Conservation (phyloP, 1,140 invertebrate genomes). For the Penaeus vannamei region DNA sequence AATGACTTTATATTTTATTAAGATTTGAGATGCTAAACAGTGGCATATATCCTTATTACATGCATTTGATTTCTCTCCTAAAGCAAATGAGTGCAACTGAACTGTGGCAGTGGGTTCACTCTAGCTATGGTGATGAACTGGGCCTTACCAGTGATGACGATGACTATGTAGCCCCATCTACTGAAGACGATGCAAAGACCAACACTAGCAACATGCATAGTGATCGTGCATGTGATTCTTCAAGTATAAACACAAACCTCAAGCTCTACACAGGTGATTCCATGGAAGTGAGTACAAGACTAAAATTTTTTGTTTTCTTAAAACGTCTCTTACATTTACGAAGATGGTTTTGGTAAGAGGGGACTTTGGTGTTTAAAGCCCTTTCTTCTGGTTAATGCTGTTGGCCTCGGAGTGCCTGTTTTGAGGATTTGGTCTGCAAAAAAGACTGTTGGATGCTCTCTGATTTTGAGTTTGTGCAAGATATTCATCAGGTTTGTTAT, state of each 20-base stretch:
- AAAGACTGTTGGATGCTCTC: too few species aligned
- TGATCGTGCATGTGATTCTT: constrained; percentile 58
- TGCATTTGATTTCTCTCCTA: constrained; percentile 68
- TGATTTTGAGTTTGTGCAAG: too few species aligned
- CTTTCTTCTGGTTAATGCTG: too few species aligned
- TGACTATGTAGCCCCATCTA: constrained; percentile 79
- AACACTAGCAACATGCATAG: constrained; percentile 35
- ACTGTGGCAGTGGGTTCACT: constrained; percentile 93
- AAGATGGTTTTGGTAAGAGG: neutral
- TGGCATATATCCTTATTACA: neutral
- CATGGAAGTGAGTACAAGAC: constrained; percentile 56
- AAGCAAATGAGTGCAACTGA: constrained; percentile 87
- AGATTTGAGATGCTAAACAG: neutral
- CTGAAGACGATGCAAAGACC: constrained; percentile 68
- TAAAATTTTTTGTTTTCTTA: neutral
- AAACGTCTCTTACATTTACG: neutral
- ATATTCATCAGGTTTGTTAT: too few species aligned
- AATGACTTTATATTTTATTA: too few species aligned
- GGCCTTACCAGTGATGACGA: constrained; percentile 94
- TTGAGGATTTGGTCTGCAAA: too few species aligned
- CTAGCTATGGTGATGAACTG: constrained; percentile 92
- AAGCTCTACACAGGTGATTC: constrained; percentile 65
- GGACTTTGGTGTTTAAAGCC: neutral
- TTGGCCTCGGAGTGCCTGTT: too few species aligned
- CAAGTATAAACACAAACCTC: constrained; percentile 55